Evolutionary conservation across 2,797 vertebrate species (phyloP), one percentile per base, ranked within the genome.

Genomic region (Lutjanus campechanus): DNA sequence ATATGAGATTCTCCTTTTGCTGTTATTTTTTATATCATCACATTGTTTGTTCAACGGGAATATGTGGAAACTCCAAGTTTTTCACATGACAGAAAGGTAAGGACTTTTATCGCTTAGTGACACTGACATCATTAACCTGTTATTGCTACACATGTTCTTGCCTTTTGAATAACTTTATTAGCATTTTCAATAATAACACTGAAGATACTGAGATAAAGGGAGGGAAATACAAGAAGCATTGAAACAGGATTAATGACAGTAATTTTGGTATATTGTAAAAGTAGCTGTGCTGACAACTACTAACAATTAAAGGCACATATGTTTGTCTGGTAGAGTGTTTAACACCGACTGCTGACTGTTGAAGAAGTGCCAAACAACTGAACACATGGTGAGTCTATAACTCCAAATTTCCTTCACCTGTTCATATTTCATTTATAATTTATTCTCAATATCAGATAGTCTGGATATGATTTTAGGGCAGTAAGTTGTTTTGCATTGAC

Each of bases 311-410:
- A 58, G 20, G 43, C 4, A 8, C 20, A 1, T 59, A 0, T 81
- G 22, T 73, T 78, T 77, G 50, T 54, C 49, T 63, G 60, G 62
- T 22, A 19, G 20, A 22, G 22, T 55, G 49, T 85, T 81, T 63
- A 16, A 51, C 40, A 58, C 76, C 77, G 61, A 58, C 74, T 69
- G 56, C 12, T 77, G 73, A 81, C 55, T 70, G 40, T 69, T 76
- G 64, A 85, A 82, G 62, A 83, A 67, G 54, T 75, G 43, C 80
- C 47, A 77, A 69, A 91, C 62, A 88, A 85, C 67, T 88, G 76
- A 84, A 59, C 59, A 51, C 59, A 95, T 95, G 91, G 94, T 95
- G 84, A 91, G 87, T 76, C 43, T 47, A 40, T 13, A 36, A 77
- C 29, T 65, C 15, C 13, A 25, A 40, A 43, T 47, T 44, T 10